Percentiles rank a stretch among this genome's conserved stretches.
Evolutionary conservation across 2,888 invertebrate genomes (phyloP).

Genomic region (Rhopalosiphum nymphaeae): DNA sequence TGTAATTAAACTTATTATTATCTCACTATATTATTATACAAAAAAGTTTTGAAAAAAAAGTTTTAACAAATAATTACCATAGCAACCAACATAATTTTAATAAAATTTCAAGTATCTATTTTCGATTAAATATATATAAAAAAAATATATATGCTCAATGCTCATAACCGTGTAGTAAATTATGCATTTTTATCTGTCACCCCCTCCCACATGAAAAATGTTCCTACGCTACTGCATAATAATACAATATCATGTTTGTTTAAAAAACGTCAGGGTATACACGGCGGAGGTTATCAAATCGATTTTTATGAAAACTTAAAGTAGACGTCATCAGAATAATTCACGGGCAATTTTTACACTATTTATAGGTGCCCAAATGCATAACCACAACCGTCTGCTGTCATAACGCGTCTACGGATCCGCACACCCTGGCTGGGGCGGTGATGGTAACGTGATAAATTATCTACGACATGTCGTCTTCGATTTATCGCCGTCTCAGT

Average conservation of each 20-base stretch:
- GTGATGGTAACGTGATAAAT: background rate
- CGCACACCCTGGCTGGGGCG: background rate
- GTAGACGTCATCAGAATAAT: background rate
- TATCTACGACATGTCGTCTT: background rate
- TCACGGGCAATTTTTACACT: constrained; percentile 7
- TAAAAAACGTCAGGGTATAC: background rate
- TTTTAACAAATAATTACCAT: too few relatives aligned
- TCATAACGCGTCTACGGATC: background rate
- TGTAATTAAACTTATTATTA: too few relatives aligned
- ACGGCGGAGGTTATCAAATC: background rate
- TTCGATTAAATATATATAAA: background rate
- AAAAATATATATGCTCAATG: background rate
- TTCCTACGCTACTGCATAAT: background rate
- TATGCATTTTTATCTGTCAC: background rate
- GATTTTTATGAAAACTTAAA: background rate
- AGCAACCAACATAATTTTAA: too few relatives aligned
- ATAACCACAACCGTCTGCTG: background rate
- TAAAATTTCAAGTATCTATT: background rate
- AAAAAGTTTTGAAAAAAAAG: too few relatives aligned
- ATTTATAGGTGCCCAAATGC: constrained; percentile 9
- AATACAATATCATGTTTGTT: background rate
- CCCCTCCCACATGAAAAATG: background rate
- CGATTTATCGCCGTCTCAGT: constrained; percentile 3
- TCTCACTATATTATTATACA: too few relatives aligned
- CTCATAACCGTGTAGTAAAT: background rate